Evolutionary conservation across 2,888 invertebrate species (phyloP), one percentile per base, ranked within the genome.

Genomic region (Agelastica alni): DNA sequence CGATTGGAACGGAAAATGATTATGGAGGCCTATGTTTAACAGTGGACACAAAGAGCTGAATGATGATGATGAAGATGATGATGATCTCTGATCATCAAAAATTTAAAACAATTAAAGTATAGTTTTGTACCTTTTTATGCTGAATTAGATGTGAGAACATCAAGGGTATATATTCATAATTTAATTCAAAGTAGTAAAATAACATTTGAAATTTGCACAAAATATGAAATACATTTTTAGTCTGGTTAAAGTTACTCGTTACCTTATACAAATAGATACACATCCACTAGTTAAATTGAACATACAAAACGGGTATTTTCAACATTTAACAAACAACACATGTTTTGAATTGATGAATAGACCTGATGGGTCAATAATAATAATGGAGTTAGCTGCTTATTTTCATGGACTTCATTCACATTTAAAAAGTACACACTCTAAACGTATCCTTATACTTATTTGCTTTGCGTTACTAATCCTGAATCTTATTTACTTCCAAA

Each of bases 271-370:
- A 20, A 20, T 4, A 10, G 37, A 5, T 37, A 17, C 18, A 37
- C 16, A 17, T n/a, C n/a, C n/a, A n/a, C n/a, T n/a, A n/a, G n/a
- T n/a, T n/a, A n/a, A n/a, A n/a, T n/a, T n/a, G n/a, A 18, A 37
- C 18, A n/a, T 2, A 36, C 36, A 44, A 44, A 42, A 31, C 7
- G n/a, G 10, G 18, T 13, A 32, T 18, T 32, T 30, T 13, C 2
- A 45, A 45, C 45, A 45, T 45, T 45, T 34, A 45, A 45, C 45
- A 45, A 30, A 17, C n/a, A 45, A 45, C 45, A 45, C 22, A 34
- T 45, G 34, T 32, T 44, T 44, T 31, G 32, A 32, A 44, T 16
- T 13, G 14, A 28, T 28, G 16, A 26, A 26, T 26, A 2, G 26
- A 26, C 5, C 22, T 22, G 14, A 34, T 34, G 12, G 10, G 4